These are phyloP conservation scores for Eupithecia tripunctaria DNA, from an alignment of 2,888 invertebrate species.

Conservation along the genomic window DNA sequence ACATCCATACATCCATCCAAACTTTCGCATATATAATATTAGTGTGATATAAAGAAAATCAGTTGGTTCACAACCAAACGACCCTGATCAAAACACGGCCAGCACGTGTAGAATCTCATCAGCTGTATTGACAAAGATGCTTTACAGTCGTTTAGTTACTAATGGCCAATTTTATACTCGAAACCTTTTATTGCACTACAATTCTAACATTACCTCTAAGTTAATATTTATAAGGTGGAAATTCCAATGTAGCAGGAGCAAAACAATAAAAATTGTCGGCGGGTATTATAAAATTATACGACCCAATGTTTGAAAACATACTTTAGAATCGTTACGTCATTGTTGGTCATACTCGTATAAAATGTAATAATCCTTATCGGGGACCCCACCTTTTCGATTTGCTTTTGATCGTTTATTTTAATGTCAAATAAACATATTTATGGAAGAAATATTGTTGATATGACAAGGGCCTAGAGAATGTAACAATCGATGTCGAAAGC, in stretches of 20 bases:
- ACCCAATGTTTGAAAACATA: constrained; percentile 74
- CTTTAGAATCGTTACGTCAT: constrained; percentile 66
- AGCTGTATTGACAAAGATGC: constrained; percentile 57
- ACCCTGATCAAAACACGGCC: background rate
- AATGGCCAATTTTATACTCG: constrained; percentile 41
- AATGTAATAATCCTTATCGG: constrained; percentile 75
- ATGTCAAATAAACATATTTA: background rate
- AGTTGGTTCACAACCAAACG: background rate
- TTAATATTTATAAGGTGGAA: constrained; percentile 36
- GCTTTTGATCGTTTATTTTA: background rate
- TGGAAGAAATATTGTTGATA: background rate
- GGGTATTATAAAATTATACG: constrained; percentile 74
- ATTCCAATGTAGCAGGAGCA: constrained; percentile 30
- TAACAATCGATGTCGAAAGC: too few relatives aligned
- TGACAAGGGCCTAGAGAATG: too few relatives aligned
- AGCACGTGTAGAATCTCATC: constrained; percentile 9
- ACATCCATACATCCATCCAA: too few relatives aligned
- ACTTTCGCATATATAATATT: too few relatives aligned
- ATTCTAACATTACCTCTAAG: constrained; percentile 19
- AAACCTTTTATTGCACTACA: background rate
- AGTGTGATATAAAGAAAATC: background rate
- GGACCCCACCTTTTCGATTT: constrained; percentile 39
- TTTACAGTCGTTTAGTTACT: constrained; percentile 51
- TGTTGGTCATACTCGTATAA: constrained; percentile 67
- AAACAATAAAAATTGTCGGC: constrained; percentile 53